Base-by-base conservation (phyloP, 2,797 vertebrate species). In the Hyperoplus lanceolatus region DNA sequence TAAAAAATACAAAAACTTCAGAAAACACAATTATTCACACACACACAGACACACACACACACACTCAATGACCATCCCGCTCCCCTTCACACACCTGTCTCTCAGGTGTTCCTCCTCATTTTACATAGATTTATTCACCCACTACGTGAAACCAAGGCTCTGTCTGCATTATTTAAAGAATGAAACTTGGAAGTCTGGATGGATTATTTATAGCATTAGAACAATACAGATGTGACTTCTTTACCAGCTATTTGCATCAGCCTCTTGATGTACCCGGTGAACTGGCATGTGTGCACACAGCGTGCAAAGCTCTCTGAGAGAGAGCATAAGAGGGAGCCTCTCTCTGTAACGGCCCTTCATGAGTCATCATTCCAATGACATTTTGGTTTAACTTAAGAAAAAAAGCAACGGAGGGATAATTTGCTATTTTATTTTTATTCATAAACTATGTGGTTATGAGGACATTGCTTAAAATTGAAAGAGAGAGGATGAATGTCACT, bases 81-180 rank as follows among this genome's bases (percentile, higher is more conserved):
- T 71, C 12, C 46, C 39, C 11, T 60, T 76, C 75, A 76, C 71
- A 70, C 53, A 71, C 78, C 36, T 63, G 73, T 64, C 73, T 76
- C 70, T 67, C 55, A 55, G 69, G 60, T 46, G 50, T 21, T 60
- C 16, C 16, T 68, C 15, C 15, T 67, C 12, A 11, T 54, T 53
- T 70, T 64, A 14, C 38, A 50, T 14, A 18, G n/a, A 61, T 71
- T 60, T 63, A 53, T 41, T 9, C 36, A 49, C 1, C 53, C 64
- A 16, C 57, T 11, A 3, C 29, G 54, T 51, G 13, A 58, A 67
- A 70, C 36, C 13, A 36, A 8, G 48, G 12, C 14, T 12, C 39
- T 14, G 29, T n/a, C 48, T 72, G 68, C 46, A 58, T 79, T 62
- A 61, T 50, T 60, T 43, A 56, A 65, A 75, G 55, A 74, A 69